Conservation (phyloP, 2,888 invertebrate species). For the Drosophila anomalata region DNA sequence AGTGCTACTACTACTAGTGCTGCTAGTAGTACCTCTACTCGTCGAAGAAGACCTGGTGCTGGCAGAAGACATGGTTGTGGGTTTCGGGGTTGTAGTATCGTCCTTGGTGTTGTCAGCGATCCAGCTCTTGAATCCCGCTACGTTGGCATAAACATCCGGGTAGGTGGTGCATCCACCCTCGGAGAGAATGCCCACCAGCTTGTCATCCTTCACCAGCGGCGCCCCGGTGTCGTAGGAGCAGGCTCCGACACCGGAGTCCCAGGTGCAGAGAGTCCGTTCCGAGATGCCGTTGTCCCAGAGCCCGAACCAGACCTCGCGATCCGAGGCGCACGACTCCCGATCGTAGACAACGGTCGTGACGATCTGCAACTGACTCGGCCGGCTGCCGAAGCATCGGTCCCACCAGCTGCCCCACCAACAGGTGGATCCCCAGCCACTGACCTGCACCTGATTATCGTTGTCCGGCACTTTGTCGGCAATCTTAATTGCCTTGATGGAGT, state of each 20-base stretch:
- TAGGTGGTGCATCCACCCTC: constrained; percentile 12
- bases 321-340: constrained; percentile 18
- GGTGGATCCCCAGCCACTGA: constrained; percentile 33
- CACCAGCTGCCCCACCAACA: constrained; percentile 30
- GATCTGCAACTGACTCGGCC: constrained; percentile 3
- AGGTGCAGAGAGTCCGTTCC: constrained; percentile 16
- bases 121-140: constrained; percentile 8
- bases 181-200: constrained; percentile 32
- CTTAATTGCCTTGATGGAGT: neutral
- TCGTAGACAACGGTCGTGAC: constrained; percentile 8
- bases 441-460: neutral
- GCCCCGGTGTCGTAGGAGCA: constrained; percentile 25
- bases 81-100: neutral
- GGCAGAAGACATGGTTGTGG: neutral
- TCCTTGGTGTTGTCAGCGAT: neutral
- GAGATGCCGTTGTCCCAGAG: constrained; percentile 16
- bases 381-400: constrained; percentile 11
- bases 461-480: constrained; percentile 1
- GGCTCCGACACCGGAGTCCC: neutral
- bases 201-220: constrained; percentile 4
- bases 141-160: constrained; percentile 26
- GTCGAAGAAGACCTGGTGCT: neutral
- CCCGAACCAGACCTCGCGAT: neutral
- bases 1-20: no score
- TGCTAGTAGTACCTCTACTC: no score